Percentiles rank a stretch among this genome's conserved stretches.
These are phyloP conservation scores for Sterna hirundo DNA, from an alignment of 2,113 vertebrate species.

Conservation along the genomic window DNA sequence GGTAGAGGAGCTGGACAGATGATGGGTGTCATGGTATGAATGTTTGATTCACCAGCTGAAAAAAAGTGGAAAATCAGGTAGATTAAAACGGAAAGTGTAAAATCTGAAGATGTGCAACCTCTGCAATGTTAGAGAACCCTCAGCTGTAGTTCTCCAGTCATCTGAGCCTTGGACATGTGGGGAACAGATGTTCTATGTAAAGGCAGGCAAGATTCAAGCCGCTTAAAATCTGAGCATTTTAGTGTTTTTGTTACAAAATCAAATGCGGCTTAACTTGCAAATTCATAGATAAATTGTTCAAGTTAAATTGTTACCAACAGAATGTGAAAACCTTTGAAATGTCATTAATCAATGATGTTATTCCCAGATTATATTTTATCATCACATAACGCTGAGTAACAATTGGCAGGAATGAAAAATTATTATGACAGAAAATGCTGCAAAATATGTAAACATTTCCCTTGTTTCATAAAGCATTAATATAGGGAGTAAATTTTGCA, in stretches of 20 bases:
- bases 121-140: background rate
- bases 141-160: background rate
- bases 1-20: background rate
- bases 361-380: background rate
- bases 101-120: background rate
- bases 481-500: background rate
- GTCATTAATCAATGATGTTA: background rate
- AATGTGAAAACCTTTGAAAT: constrained; percentile 7
- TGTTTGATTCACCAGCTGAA: background rate
- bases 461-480: background rate
- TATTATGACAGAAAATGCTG: background rate
- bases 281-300: background rate
- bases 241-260: background rate
- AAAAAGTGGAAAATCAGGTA: background rate
- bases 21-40: background rate
- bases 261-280: background rate
- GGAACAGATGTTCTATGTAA: constrained; percentile 3
- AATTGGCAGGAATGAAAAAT: background rate
- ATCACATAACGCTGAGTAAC: background rate
- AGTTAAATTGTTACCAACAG: background rate
- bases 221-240: background rate
- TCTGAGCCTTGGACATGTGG: background rate
- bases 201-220: background rate
- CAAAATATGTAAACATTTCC: background rate
- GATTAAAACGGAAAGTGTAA: background rate